A percentile compares a stretch with the other conserved stretches of the same genome.
Conservation (phyloP, 1,140 invertebrate genomes). For the Magallana angulata region DNA sequence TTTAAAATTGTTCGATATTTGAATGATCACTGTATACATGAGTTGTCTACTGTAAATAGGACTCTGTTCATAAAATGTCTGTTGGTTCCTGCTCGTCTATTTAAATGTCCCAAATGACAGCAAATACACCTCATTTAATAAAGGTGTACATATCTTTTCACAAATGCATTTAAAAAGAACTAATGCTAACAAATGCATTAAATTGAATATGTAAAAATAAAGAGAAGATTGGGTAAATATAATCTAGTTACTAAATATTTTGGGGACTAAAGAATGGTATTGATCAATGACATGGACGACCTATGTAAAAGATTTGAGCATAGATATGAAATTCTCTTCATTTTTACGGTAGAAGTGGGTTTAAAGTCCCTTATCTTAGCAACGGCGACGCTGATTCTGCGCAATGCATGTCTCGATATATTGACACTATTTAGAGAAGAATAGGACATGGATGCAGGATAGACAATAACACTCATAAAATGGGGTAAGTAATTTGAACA, state of each 20-base stretch:
- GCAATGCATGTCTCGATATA: neutral
- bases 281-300: neutral
- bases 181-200: neutral
- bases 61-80: neutral
- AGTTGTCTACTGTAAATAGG: neutral
- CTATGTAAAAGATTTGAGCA: neutral
- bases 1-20: too few species aligned
- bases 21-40: too few species aligned
- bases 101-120: neutral
- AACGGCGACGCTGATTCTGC: constrained; percentile 31
- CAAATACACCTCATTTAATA: neutral
- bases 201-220: neutral
- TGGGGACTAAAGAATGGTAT: too few species aligned
- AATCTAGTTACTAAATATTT: too few species aligned
- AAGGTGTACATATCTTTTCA: neutral
- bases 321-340: neutral
- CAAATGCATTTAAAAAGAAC: neutral
- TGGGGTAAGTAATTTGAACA: neutral
- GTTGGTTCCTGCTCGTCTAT: neutral
- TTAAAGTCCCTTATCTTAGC: neutral
- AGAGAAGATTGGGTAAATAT: neutral
- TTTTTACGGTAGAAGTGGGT: neutral
- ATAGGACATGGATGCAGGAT: neutral
- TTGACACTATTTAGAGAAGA: neutral
- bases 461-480: neutral